A percentile compares a stretch with the other conserved stretches of the same genome.
Evolutionary conservation across 2,888 invertebrate species (phyloP).

Genomic region (Agrochola litura): DNA sequence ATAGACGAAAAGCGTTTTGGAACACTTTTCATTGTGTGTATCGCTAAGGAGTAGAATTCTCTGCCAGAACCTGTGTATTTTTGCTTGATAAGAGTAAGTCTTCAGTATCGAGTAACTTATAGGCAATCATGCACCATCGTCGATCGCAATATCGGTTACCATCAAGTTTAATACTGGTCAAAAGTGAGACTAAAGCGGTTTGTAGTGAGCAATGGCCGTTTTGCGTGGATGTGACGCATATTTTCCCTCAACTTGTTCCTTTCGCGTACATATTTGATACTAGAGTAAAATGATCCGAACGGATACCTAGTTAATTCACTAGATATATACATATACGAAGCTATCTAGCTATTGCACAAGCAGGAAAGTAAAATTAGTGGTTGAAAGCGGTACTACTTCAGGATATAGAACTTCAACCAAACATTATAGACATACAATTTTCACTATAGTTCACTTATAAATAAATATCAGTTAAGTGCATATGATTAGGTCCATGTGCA

Average conservation of each 20-base stretch:
- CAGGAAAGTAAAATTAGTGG: background rate
- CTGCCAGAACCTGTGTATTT: too few species aligned
- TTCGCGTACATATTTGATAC: too few species aligned
- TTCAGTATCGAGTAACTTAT: too few species aligned
- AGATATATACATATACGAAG: background rate
- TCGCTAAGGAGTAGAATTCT: background rate
- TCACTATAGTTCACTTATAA: slow-evolving; percentile 1
- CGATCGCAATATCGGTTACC: too few species aligned
- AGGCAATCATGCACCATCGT: too few species aligned
- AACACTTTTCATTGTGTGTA: background rate
- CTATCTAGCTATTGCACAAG: background rate
- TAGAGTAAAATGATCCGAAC: background rate
- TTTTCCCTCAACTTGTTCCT: too few species aligned
- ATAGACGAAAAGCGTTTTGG: background rate
- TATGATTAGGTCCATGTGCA: slow-evolving; percentile 40
- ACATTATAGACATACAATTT: too few species aligned
- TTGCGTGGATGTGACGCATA: too few species aligned
- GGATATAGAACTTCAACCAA: too few species aligned
- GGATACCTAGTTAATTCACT: background rate
- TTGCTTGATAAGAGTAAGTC: too few species aligned
- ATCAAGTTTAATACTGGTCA: background rate
- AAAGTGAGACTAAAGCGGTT: background rate
- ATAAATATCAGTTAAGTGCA: slow-evolving; percentile 54
- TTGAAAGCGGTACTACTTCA: background rate
- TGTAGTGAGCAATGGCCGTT: background rate